phyloP scores from a whole-genome alignment of 35 echinoderm and acorn worm genomes.

The Ophioderma brevispina region DNA sequence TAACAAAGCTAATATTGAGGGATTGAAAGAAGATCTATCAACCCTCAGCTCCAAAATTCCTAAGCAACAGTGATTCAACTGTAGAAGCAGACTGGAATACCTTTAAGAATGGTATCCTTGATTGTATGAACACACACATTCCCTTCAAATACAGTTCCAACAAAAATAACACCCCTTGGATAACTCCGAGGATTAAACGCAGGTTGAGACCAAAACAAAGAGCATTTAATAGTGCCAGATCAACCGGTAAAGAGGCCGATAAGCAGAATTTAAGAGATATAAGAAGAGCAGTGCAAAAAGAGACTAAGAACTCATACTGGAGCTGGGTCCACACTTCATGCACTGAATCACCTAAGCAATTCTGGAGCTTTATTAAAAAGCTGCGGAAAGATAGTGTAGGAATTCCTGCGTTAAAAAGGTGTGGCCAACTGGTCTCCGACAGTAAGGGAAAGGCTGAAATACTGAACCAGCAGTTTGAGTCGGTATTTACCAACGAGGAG shows the following conservation, averaged over 20 bases:
- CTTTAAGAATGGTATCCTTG: not conserved
- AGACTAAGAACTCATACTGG: not conserved
- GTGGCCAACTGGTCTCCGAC: not conserved
- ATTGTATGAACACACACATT: not conserved
- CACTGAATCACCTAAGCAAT: not conserved
- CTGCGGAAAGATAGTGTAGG: not conserved
- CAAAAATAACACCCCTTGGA: not conserved
- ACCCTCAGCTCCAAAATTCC: no score
- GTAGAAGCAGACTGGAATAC: not conserved
- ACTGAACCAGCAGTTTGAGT: not conserved
- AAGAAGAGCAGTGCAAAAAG: not conserved
- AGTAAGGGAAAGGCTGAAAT: not conserved
- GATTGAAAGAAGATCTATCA: no score
- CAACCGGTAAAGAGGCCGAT: not conserved
- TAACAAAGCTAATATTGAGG: no score
- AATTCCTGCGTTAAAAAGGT: not conserved
- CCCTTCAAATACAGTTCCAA: not conserved
- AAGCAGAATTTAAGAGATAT: not conserved
- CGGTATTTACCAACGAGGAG: not conserved
- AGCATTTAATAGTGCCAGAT: not conserved
- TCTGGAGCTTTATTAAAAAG: not conserved
- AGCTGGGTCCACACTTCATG: not conserved
- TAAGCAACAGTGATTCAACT: no score
- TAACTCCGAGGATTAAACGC: not conserved
- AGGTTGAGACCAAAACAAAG: not conserved